A percentile compares a stretch with the other conserved stretches of the same genome.
Evolutionary conservation across 2,888 invertebrate genomes (phyloP).

Genomic region (Dorcus parallelipipedus): DNA sequence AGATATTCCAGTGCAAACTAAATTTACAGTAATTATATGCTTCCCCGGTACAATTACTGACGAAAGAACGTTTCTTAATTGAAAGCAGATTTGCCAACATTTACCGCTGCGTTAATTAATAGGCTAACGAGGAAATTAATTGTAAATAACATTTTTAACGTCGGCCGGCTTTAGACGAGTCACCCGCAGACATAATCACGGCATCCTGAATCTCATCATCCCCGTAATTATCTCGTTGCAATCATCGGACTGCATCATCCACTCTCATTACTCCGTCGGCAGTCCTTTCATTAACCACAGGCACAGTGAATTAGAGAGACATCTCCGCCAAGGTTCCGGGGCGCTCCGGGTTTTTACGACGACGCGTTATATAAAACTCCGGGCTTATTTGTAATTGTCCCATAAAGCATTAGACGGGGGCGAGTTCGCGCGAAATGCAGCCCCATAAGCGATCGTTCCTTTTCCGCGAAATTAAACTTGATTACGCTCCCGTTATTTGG

Average conservation of each 20-base stretch:
- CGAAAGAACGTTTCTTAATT: too few species aligned
- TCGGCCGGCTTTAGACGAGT: not conserved
- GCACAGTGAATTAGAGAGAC: not conserved
- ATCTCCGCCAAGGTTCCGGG: not conserved
- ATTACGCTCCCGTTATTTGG: not conserved
- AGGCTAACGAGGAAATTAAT: not conserved
- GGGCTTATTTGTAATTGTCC: not conserved
- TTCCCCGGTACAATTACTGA: too few species aligned
- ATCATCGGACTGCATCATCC: slow-evolving; percentile 29
- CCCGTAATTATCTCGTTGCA: slow-evolving; percentile 31
- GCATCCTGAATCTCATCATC: slow-evolving; percentile 31
- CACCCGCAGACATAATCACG: slow-evolving; percentile 29
- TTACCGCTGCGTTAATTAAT: slow-evolving; percentile 4
- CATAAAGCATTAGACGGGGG: not conserved
- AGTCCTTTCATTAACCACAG: slow-evolving; percentile 12
- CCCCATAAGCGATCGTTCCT: not conserved
- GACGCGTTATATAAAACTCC: not conserved
- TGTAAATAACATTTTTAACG: not conserved
- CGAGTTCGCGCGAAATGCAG: not conserved
- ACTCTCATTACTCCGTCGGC: slow-evolving; percentile 9
- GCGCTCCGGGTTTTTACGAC: not conserved
- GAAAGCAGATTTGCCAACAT: not conserved
- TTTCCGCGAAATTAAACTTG: not conserved
- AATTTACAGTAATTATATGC: too few species aligned
- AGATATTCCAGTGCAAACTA: too few species aligned